A percentile compares a stretch with the other conserved stretches of the same genome.
phyloP scores from a whole-genome alignment of 2,113 vertebrate genomes.

The Grammomys dolichurus region DNA sequence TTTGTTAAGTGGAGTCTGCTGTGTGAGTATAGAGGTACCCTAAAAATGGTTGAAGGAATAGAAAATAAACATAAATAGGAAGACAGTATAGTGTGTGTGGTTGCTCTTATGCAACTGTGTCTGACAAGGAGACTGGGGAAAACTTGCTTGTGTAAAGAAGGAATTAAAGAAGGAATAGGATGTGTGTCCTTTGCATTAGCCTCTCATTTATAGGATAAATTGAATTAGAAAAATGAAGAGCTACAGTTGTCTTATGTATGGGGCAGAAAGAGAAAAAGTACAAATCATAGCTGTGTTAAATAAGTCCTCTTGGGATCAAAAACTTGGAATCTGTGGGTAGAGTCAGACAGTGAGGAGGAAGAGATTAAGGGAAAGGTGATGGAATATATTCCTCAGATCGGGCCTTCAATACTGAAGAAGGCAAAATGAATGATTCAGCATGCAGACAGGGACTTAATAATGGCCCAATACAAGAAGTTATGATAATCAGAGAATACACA shows the following conservation, averaged over 20 bases:
- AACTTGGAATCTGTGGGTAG: neutral
- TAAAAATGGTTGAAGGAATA: neutral
- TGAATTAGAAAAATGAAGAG: neutral
- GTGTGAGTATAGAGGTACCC: neutral
- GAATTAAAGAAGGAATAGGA: neutral
- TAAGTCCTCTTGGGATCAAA: neutral
- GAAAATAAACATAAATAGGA: neutral
- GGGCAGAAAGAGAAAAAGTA: neutral
- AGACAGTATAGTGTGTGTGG: neutral
- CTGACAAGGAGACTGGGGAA: neutral
- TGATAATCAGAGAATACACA: neutral
- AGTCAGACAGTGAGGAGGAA: neutral
- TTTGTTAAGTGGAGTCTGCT: neutral
- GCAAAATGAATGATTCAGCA: neutral
- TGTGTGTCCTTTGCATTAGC: neutral
- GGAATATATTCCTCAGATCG: neutral
- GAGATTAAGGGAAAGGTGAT: neutral
- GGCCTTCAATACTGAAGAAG: neutral
- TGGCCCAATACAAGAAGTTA: neutral
- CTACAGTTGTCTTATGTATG: neutral
- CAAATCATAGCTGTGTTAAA: neutral
- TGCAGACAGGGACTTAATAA: neutral
- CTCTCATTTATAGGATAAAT: neutral
- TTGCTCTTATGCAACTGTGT: neutral
- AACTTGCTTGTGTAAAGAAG: neutral